Evolutionary conservation across 2,797 vertebrate species (phyloP), one percentile per base, ranked within the genome.

Genomic region (Varecia variegata): DNA sequence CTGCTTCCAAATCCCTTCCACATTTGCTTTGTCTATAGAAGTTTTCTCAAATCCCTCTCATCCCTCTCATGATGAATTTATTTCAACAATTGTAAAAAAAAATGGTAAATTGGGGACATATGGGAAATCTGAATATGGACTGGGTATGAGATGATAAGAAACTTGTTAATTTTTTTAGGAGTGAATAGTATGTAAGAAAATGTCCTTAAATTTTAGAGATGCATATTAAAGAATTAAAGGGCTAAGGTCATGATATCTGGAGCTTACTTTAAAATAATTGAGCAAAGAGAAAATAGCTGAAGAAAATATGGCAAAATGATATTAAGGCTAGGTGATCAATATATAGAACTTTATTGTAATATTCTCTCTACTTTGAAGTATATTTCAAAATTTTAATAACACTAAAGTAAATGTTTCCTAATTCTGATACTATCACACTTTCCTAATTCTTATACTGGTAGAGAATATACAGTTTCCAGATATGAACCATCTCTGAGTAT

Each of bases 211-310:
- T 84, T 90, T 92, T 86, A 81, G 47, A 30, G 54, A 85, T 52
- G 21, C 18, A 68, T 13, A 58, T 30, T 85, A 15, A 95, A 91
- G 56, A 30, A 83, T 80, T 82, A 80, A 87, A 47, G 60, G 32
- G 17, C 38, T 92, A 77, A 71, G 3, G n/a, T 65, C 74, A 54
- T 81, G 45, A 45, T 77, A 40, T 43, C 2, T 54, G 5, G 2
- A 9, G 6, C 32, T 95, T 95, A 58, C 54, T 95, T 94, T 95
- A 73, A 86, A 93, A 62, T 62, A 93, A 81, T 7, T 88, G 43
- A 81, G 65, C n/a, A 93, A 88, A 88, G 35, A 71, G 30, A 67
- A 86, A 95, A 68, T 65, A 79, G 45, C 70, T 60, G 23, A 85
- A 80, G 18, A 32, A 92, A 96, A 81, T 88, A 73, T 1, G 3